A percentile compares a stretch with the other conserved stretches of the same genome.
These are phyloP conservation scores for Botia almorhae DNA, from an alignment of 2,797 vertebrate species.

Conservation along the genomic window DNA sequence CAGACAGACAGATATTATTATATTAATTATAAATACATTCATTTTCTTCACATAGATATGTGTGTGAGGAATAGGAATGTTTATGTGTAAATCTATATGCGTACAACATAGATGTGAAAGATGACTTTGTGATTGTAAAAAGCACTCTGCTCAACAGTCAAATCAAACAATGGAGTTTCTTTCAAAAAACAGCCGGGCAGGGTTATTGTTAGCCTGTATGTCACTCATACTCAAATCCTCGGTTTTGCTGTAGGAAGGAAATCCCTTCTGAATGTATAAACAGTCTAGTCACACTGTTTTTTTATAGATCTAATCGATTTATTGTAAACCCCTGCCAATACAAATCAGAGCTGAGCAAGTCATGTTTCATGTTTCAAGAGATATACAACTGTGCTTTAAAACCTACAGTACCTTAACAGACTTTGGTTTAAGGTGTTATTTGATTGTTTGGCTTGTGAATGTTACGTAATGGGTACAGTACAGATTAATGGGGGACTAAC, in stretches of 20 bases:
- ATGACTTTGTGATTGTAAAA: too few relatives aligned
- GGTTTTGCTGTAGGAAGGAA: conserved; percentile 6
- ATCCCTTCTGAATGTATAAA: background rate
- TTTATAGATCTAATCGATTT: background rate
- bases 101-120: too few relatives aligned
- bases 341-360: background rate
- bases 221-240: conserved; percentile 5
- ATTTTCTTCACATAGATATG: too few relatives aligned
- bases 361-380: background rate
- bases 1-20: too few relatives aligned
- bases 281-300: background rate
- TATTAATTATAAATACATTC: too few relatives aligned
- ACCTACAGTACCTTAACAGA: background rate
- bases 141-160: too few relatives aligned
- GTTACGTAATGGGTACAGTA: background rate
- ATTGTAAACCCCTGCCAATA: background rate
- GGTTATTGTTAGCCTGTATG: background rate
- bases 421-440: background rate
- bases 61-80: too few relatives aligned
- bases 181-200: conserved; percentile 11
- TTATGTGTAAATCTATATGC: too few relatives aligned
- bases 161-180: too few relatives aligned
- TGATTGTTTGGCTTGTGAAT: background rate
- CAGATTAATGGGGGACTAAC: too few relatives aligned
- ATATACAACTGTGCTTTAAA: background rate